Base-by-base conservation (phyloP, 2,113 vertebrate species). In the Sclerurus mexicanus region DNA sequence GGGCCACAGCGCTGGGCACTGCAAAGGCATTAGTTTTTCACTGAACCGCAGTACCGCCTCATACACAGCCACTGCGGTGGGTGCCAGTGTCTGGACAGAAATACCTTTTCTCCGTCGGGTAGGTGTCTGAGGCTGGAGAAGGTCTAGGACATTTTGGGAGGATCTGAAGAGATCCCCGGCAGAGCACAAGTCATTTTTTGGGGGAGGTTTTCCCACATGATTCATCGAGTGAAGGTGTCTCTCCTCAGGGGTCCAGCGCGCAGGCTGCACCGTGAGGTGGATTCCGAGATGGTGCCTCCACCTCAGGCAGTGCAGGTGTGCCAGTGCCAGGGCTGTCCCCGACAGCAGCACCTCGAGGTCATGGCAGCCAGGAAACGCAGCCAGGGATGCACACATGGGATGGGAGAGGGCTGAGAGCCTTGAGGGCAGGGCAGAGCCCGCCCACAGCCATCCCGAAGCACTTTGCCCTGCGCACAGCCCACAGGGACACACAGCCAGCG, bases 211-310 rank as follows among this genome's bases (percentile, higher is more conserved):
- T 10, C 49, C 67, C 28, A 12, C 15, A 6, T 0, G 0, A 30
- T 16, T 33, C 39, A 39, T 24, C 0, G 0, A 25, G 39, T 1
- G 15, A 50, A 83, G 33, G 6, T 2, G 0, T 33, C 12, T 56
- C 40, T 76, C n/a, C 39, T 46, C 42, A 19, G 50, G 5, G 56
- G 10, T 8, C 7, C n/a, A 5, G 39, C 0, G 0, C 73, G 8
- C 19, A 18, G 59, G 30, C 44, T 28, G 49, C 2, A 3, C 82
- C 6, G 3, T 8, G 15, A 37, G 60, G 27, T 0, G 3, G 21
- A 7, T 31, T 17, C 74, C 14, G 9, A 66, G 63, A 52, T 44
- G 81, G 18, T 3, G 4, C 13, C 7, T 71, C 35, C 19, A 6
- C 8, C 3, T 30, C 8, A 25, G 12, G 47, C 76, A 33, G 46